Evolutionary conservation across 2,888 invertebrate species (phyloP), one percentile per base, ranked within the genome.

Genomic region (Trichopria drosophilae): DNA sequence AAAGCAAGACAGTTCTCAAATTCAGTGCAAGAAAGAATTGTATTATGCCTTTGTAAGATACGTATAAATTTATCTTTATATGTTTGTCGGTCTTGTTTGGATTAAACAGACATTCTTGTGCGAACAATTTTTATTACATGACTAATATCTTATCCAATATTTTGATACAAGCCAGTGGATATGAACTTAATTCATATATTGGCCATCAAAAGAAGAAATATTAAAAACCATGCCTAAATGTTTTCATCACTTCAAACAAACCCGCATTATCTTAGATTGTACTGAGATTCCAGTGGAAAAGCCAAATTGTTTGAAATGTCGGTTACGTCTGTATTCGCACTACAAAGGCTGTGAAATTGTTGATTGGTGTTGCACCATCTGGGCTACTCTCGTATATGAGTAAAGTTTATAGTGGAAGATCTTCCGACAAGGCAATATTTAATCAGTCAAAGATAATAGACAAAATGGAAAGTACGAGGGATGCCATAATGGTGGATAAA

Each of bases 321-420:
- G 18, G 2, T 3, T 20, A n/a, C 6, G 29, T 2, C 2, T 36
- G 3, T 5, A 16, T 1, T 29, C 22, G 9, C 18, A 26, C 4
- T 31, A 26, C 1, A 31, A 20, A 22, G 10, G 24, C 4, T 12
- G 24, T 12, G 37, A 50, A 46, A 24, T 37, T 46, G n/a, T 7
- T 53, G 12, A 18, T 53, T 9, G 53, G 50, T 13, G 16, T 53
- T 35, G 45, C 53, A 2, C 53, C 46, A 7, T 45, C 48, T 26
- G 53, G 53, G 13, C 24, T 50, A 24, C 42, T 53, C 12, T 42
- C 50, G 24, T 53, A 42, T n/a, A 53, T 50, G 34, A 50, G 53
- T 26, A 37, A 46, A 1, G 20, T 23, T 22, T 50, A 23, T 28
- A 23, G 50, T 13, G 20, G 12, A 3, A 18, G 29, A n/a, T 6